Conservation (phyloP, 2,888 invertebrate species). For the Agrochola lota region DNA sequence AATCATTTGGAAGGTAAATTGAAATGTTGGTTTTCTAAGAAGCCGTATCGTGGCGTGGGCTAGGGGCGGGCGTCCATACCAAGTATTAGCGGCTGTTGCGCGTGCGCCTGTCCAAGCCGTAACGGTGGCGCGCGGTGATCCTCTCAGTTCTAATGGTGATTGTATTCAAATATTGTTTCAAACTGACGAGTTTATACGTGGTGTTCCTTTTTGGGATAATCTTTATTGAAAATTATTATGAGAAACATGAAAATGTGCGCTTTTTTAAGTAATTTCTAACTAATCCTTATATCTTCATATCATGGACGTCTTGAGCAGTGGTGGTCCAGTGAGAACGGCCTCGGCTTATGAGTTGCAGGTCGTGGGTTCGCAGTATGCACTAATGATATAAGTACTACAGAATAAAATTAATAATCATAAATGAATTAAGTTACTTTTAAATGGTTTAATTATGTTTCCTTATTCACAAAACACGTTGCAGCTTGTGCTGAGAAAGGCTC, state of each 20-base stretch:
- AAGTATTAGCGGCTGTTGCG: constrained; percentile 43
- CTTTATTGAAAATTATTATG: neutral
- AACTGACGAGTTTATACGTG: constrained; percentile 66
- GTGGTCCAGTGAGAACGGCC: neutral
- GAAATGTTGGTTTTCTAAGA: constrained; percentile 77
- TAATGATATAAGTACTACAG: neutral
- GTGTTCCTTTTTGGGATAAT: constrained; percentile 51
- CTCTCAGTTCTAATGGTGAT: constrained; percentile 70
- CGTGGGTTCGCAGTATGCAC: neutral
- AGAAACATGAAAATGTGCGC: neutral
- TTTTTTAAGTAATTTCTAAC: neutral
- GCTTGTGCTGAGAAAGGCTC: neutral
- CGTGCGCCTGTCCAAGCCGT: constrained; percentile 53
- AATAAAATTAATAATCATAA: neutral
- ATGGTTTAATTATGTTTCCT: neutral
- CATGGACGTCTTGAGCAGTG: neutral
- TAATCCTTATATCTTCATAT: neutral
- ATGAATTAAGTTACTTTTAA: neutral
- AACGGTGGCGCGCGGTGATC: constrained; percentile 63
- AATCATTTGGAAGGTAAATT: constrained; percentile 75
- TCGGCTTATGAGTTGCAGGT: neutral
- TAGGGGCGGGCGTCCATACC: constrained; percentile 61
- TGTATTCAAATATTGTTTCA: constrained; percentile 75
- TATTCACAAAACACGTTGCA: neutral
- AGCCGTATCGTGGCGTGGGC: constrained; percentile 71